Evolutionary conservation across 2,797 vertebrate species (phyloP).

Genomic region (Enteromius paludinosus): DNA sequence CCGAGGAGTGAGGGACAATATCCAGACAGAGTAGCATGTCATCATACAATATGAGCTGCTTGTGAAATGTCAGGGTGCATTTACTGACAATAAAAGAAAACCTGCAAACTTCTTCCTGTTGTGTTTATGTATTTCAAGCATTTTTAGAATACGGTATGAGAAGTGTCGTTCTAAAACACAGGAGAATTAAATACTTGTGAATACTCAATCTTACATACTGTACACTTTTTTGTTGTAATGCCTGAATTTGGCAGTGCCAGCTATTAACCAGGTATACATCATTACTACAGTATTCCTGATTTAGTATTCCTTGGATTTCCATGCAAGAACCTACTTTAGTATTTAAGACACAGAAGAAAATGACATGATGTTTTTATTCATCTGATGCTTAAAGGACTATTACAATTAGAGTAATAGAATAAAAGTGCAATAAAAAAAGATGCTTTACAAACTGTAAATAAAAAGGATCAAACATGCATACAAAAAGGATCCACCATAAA

Average conservation of each 20-base stretch:
- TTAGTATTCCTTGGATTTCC: not conserved
- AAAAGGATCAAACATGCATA: no score
- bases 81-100: not conserved
- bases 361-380: no score
- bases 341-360: not conserved
- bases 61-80: not conserved
- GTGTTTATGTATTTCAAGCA: not conserved
- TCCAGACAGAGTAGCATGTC: not conserved
- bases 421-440: no score
- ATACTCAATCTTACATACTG: not conserved
- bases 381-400: no score
- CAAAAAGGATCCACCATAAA: no score
- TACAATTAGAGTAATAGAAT: no score
- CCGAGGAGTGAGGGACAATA: not conserved
- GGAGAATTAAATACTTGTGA: not conserved
- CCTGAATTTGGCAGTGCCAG: not conserved
- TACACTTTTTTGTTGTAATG: not conserved
- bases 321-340: not conserved
- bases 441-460: no score
- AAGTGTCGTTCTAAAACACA: not conserved
- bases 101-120: not conserved
- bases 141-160: not conserved
- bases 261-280: not conserved
- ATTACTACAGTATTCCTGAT: not conserved
- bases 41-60: conserved; percentile 14